phyloP scores from a whole-genome alignment of 2,113 vertebrate genomes.

The Budorcas taxicolor region DNA sequence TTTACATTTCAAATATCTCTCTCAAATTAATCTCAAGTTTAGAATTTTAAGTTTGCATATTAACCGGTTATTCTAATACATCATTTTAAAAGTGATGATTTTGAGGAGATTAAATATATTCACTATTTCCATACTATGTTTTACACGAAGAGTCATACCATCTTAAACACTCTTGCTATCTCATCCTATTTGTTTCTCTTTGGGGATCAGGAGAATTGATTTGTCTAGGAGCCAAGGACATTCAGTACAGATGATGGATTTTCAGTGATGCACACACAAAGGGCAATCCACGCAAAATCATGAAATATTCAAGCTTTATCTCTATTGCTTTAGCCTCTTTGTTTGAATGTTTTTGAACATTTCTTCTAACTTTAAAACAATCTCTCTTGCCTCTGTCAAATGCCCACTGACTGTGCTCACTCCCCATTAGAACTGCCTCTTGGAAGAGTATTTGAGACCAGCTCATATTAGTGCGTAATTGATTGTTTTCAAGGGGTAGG shows the following conservation, averaged over 20 bases:
- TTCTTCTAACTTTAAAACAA: neutral
- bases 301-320: conserved; percentile 10
- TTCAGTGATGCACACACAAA: neutral
- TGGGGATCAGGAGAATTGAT: neutral
- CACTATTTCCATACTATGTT: neutral
- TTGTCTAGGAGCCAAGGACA: conserved; percentile 19
- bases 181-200: conserved; percentile 36
- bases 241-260: conserved; percentile 14
- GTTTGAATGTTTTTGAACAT: neutral
- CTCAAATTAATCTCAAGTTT: conserved; percentile 23
- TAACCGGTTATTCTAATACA: neutral
- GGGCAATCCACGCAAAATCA: neutral
- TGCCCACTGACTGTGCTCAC: neutral
- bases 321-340: neutral
- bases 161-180: conserved; percentile 12
- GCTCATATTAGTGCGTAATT: neutral
- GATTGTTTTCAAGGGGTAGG: neutral
- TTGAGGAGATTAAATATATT: conserved; percentile 11
- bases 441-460: neutral
- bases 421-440: neutral
- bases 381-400: neutral
- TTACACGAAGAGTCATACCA: neutral
- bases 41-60: neutral
- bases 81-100: neutral
- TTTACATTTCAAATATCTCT: neutral